Conservation (phyloP, 1,140 invertebrate genomes). For the Leptinotarsa texana region DNA sequence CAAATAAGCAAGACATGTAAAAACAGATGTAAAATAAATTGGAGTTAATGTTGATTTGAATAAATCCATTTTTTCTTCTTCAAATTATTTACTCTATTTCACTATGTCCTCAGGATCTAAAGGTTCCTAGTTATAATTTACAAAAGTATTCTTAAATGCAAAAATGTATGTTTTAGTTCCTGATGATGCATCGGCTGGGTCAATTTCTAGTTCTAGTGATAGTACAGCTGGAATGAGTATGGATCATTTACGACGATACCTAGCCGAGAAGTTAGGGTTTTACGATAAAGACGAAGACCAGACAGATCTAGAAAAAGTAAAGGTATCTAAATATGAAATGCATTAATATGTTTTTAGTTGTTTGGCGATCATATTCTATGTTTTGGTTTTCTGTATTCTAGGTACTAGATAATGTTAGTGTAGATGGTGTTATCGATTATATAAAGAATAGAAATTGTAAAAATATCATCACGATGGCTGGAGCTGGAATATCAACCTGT, state of each 20-base stretch:
- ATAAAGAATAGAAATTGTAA: constrained; percentile 76
- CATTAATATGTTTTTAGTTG: background rate
- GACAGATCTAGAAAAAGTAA: constrained; percentile 26
- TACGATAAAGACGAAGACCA: constrained; percentile 35
- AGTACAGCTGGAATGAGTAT: constrained; percentile 33
- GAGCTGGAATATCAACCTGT: constrained; percentile 95
- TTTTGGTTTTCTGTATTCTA: constrained; percentile 31
- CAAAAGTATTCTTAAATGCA: background rate
- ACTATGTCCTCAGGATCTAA: constrained; percentile 11
- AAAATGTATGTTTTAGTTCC: background rate
- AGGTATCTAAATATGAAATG: constrained; percentile 25
- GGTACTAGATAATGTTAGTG: constrained; percentile 61
- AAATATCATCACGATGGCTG: constrained; percentile 90
- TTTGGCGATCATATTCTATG: background rate
- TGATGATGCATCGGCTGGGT: background rate
- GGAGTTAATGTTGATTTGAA: too few species aligned
- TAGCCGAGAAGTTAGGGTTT: constrained; percentile 43
- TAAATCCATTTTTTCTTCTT: too few species aligned
- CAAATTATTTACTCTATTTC: background rate
- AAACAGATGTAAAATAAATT: too few species aligned
- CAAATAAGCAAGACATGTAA: too few species aligned
- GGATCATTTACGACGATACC: constrained; percentile 36
- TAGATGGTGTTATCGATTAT: constrained; percentile 73
- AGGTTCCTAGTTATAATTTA: constrained; percentile 10
- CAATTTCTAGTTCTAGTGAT: constrained; percentile 12